These are phyloP conservation scores for Cryptus viduatorius DNA, from an alignment of 2,888 invertebrate species.

Conservation along the genomic window DNA sequence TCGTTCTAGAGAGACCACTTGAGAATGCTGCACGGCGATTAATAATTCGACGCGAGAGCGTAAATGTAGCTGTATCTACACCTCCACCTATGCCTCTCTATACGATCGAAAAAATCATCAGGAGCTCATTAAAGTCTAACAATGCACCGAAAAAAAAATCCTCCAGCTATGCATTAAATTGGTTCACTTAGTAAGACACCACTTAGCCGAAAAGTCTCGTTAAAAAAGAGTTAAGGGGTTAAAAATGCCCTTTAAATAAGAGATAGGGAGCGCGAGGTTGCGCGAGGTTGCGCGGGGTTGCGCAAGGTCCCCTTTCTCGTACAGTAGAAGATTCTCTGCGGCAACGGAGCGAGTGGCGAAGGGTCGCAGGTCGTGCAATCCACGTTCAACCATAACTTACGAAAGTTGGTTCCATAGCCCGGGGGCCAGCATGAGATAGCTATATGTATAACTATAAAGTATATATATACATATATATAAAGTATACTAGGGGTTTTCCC, in stretches of 20 bases:
- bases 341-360: slow-evolving; percentile 47
- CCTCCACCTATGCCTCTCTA: too few species aligned
- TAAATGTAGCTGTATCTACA: neutral
- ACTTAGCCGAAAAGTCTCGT: neutral
- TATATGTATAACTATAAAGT: too few species aligned
- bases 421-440: slow-evolving; percentile 17
- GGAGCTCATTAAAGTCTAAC: neutral
- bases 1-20: slow-evolving; percentile 42
- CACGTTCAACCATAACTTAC: slow-evolving; percentile 70
- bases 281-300: slow-evolving; percentile 52
- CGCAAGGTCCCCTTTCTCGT: slow-evolving; percentile 28
- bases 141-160: neutral
- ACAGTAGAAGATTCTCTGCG: slow-evolving; percentile 49
- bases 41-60: slow-evolving; percentile 37
- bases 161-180: neutral
- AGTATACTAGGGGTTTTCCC: slow-evolving; percentile 51
- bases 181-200: neutral
- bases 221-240: slow-evolving; percentile 6
- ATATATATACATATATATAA: too few species aligned
- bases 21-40: slow-evolving; percentile 41
- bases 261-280: slow-evolving; percentile 57
- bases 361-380: slow-evolving; percentile 63
- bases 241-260: slow-evolving; percentile 19
- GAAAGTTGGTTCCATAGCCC: slow-evolving; percentile 66
- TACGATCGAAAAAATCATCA: too few species aligned